Percentiles rank a stretch among this genome's conserved stretches.
Evolutionary conservation across 2,797 vertebrate species (phyloP).

Genomic region (Spinus olivaceus): DNA sequence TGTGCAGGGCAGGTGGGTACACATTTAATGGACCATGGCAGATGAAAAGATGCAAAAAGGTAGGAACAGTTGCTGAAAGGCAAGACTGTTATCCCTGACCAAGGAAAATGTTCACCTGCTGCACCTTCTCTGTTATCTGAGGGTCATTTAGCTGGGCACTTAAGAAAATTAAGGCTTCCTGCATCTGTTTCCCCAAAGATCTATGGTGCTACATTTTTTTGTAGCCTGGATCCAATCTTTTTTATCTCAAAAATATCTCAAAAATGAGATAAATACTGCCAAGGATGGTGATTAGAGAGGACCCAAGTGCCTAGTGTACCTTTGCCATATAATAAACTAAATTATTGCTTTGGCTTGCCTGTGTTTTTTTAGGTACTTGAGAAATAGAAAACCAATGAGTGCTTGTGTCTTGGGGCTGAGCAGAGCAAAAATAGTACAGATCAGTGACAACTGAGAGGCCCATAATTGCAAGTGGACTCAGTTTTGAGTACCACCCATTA

Average conservation of each 20-base stretch:
- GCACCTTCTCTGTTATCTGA: neutral
- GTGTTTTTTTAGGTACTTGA: slow-evolving; percentile 6
- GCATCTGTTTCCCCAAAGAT: neutral
- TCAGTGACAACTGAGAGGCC: neutral
- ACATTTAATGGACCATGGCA: neutral
- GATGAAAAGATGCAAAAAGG: neutral
- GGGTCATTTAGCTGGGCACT: neutral
- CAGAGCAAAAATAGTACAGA: neutral
- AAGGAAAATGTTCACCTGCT: neutral
- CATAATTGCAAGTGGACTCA: neutral
- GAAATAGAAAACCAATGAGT: neutral
- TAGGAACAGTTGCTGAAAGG: neutral
- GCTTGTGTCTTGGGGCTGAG: neutral
- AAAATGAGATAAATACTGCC: neutral
- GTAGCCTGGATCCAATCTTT: neutral
- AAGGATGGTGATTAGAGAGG: neutral
- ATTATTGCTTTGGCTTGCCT: slow-evolving; percentile 1
- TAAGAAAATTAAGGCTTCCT: slow-evolving; percentile 37
- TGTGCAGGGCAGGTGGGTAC: too few relatives aligned
- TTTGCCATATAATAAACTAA: slow-evolving; percentile 33
- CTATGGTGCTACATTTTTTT: neutral
- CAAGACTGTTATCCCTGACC: neutral
- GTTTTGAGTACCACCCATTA: neutral
- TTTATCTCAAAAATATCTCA: slow-evolving; percentile 12
- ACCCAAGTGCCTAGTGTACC: neutral